A percentile compares a stretch with the other conserved stretches of the same genome.
Evolutionary conservation across 2,797 vertebrate species (phyloP).

Genomic region (Champsocephalus esox): DNA sequence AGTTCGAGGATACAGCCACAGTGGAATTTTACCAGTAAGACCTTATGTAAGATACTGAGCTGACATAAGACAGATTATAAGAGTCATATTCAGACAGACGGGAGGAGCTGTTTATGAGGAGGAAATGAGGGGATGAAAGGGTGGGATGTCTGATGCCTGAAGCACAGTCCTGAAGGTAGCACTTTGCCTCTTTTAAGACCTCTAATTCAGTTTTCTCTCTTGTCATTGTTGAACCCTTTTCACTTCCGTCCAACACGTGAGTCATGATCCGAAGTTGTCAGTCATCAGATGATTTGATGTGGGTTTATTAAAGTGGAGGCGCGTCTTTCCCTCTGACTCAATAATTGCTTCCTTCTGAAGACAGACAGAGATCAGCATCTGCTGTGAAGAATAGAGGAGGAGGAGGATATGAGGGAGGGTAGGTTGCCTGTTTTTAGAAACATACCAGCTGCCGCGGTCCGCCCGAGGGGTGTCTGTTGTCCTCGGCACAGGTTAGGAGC

Average conservation of each 20-base stretch:
- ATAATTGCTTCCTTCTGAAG: slow-evolving; percentile 77
- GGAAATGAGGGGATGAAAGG: slow-evolving; percentile 43
- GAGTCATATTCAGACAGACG: slow-evolving; percentile 46
- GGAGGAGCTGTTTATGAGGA: slow-evolving; percentile 43
- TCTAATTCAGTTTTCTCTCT: slow-evolving; percentile 40
- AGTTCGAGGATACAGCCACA: slow-evolving; percentile 44
- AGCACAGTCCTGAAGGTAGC: slow-evolving; percentile 43
- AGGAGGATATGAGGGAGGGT: not conserved
- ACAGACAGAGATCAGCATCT: slow-evolving; percentile 79
- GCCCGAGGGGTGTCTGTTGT: slow-evolving; percentile 68
- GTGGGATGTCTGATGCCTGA: slow-evolving; percentile 39
- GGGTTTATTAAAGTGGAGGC: slow-evolving; percentile 76
- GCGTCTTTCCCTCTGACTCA: slow-evolving; percentile 78
- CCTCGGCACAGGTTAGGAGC: slow-evolving; percentile 74
- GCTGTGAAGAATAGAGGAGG: slow-evolving; percentile 58
- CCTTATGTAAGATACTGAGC: slow-evolving; percentile 74
- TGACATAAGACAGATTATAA: slow-evolving; percentile 44
- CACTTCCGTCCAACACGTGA: slow-evolving; percentile 62
- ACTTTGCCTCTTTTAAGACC: slow-evolving; percentile 32
- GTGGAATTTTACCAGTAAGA: slow-evolving; percentile 80
- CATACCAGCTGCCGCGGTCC: slow-evolving; percentile 72
- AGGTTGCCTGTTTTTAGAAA: slow-evolving; percentile 78
- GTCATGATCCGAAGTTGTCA: slow-evolving; percentile 72
- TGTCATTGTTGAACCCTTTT: slow-evolving; percentile 47
- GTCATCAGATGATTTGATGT: slow-evolving; percentile 71